Base-by-base conservation (phyloP, 2,797 vertebrate species). In the Squalus acanthias region DNA sequence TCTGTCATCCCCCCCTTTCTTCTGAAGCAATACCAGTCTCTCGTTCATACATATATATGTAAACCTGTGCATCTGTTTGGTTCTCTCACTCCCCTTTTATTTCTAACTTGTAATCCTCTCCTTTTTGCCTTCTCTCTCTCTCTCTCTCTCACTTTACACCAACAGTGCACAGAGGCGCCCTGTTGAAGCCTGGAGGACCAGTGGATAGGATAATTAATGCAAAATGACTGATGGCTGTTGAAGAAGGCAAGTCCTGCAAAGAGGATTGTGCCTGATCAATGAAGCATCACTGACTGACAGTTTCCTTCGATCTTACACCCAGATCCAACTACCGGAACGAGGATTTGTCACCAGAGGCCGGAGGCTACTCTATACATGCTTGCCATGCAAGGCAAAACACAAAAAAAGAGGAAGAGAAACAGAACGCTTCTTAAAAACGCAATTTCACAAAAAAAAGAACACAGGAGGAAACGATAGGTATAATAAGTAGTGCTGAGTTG, bases 151-250 rank as follows among this genome's bases (percentile, higher is more conserved):
- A 0, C 70, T 74, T n/a, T 95, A 72, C 70, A 95, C 94, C 67
- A 53, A 95, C 94, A 94, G 65, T 26, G 46, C 92, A 95, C 92
- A 95, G 94, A 72, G 94, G 94, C 57, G 94, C 13, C 94, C 70
- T 95, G 70, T 95, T 74, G 70, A 95, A 95, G 70, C 94, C 70
- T 76, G 70, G 94, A 95, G 94, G 94, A 95, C 94, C 70, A 95
- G 70, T 50, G 94, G 94, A 95, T 74, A 96, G 97, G 98, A 97
- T 98, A 98, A 98, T 98, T 98, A 98, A 98, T 98, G 98, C 98
- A 97, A 98, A 98, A 98, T 98, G 98, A 98, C 98, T 98, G 98
- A 98, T 98, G 98, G 98, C 98, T 98, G 98, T 98, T 98, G 98
- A 98, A 98, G 98, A 98, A 98, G 98, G 98, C 98, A 98, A 97